Conservation (phyloP, 2,113 vertebrate species). For the Trematocara stigmaticum region DNA sequence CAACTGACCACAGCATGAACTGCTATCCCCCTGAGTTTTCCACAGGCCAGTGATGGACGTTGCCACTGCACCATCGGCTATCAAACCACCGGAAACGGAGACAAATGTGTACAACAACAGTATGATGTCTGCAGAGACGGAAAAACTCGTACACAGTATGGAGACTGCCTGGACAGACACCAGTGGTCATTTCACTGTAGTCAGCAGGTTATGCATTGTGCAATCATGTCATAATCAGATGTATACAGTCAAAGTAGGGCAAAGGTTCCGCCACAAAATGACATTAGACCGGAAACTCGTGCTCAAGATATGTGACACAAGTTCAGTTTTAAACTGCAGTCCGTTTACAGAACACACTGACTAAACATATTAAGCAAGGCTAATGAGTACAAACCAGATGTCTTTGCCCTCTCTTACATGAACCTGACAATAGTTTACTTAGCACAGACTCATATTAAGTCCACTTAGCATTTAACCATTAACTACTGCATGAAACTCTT, state of each 20-base stretch:
- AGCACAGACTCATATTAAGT: background rate
- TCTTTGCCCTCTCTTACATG: slow-evolving; percentile 35
- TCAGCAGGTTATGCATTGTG: slow-evolving; percentile 69
- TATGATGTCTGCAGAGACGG: slow-evolving; percentile 74
- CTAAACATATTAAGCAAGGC: background rate
- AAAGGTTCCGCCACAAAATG: slow-evolving; percentile 10
- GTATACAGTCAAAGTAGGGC: slow-evolving; percentile 7
- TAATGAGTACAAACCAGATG: slow-evolving; percentile 18
- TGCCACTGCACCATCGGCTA: slow-evolving; percentile 80
- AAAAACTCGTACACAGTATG: slow-evolving; percentile 75
- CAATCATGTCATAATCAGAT: background rate
- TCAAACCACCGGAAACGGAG: slow-evolving; percentile 11
- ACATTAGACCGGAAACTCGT: background rate
- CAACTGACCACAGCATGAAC: background rate
- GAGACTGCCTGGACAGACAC: slow-evolving; percentile 74
- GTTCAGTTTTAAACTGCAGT: background rate
- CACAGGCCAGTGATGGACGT: slow-evolving; percentile 75
- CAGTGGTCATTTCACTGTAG: slow-evolving; percentile 81
- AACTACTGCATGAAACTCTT: background rate
- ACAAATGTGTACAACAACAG: slow-evolving; percentile 58
- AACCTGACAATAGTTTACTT: slow-evolving; percentile 14
- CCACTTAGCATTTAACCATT: slow-evolving; percentile 31
- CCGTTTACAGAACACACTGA: slow-evolving; percentile 17
- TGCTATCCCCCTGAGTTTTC: background rate
- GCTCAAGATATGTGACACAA: background rate